Percentiles rank a stretch among this genome's conserved stretches.
phyloP scores from a whole-genome alignment of 1,140 invertebrate species.

The Bombus balteatus region DNA sequence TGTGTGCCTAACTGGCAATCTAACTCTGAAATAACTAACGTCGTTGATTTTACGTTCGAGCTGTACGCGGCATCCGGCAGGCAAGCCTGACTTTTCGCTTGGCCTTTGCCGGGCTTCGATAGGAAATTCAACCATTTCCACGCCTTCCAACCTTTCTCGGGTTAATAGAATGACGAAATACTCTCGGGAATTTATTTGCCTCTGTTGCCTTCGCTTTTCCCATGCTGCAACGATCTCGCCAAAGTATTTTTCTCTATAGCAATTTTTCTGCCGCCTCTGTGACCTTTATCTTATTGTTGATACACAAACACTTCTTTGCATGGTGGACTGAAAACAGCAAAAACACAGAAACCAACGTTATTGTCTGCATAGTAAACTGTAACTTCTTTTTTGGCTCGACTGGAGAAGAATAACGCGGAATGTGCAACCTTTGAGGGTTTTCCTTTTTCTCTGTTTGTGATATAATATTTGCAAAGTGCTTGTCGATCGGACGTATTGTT shows the following conservation, averaged over 20 bases:
- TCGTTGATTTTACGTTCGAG: neutral
- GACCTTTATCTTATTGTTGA: neutral
- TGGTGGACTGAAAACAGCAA: neutral
- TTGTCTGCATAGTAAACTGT: neutral
- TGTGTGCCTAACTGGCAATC: slow-evolving; percentile 26
- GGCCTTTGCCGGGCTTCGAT: neutral
- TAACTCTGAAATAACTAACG: slow-evolving; percentile 45
- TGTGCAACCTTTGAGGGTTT: neutral
- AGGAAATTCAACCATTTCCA: neutral
- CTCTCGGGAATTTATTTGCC: neutral
- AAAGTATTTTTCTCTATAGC: neutral
- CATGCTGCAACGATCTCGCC: neutral
- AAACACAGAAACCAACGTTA: neutral
- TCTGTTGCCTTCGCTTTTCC: neutral
- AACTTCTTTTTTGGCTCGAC: neutral
- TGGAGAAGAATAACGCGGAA: neutral
- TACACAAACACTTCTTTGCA: neutral
- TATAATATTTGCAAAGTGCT: neutral
- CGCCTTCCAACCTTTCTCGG: neutral
- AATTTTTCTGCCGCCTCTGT: neutral
- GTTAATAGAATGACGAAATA: neutral
- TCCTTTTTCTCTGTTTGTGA: neutral
- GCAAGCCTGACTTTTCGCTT: neutral
- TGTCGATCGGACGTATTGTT: neutral
- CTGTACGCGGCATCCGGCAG: neutral